Evolutionary conservation across 2,113 vertebrate genomes (phyloP).

Genomic region (Sigmodon hispidus): DNA sequence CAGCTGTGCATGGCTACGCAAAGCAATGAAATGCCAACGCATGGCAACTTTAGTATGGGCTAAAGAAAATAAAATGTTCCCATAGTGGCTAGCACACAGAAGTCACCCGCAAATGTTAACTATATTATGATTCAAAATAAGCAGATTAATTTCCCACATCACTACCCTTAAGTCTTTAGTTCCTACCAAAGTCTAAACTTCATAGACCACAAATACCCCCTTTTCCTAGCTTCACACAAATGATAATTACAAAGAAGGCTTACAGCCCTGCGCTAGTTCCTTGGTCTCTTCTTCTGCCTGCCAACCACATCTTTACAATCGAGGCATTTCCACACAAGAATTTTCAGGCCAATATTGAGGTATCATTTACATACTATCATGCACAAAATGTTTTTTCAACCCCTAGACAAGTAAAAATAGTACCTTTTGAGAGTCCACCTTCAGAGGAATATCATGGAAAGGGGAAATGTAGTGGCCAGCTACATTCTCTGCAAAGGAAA

Average conservation of each 20-base stretch:
- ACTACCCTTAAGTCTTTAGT: neutral
- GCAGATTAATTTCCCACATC: neutral
- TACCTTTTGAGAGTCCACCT: constrained; percentile 88
- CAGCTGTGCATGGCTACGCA: neutral
- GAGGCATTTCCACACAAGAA: neutral
- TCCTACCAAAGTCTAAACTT: neutral
- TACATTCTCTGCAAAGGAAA: constrained; percentile 88
- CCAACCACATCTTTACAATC: neutral
- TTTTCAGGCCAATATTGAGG: neutral
- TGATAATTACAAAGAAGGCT: neutral
- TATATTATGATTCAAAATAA: neutral
- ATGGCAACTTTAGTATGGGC: neutral
- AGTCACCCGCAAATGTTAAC: neutral
- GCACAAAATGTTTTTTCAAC: neutral
- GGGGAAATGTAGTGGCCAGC: constrained; percentile 96
- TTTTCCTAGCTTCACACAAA: neutral
- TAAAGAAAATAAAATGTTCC: neutral
- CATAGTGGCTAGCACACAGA: neutral
- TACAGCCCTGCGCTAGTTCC: too few relatives aligned
- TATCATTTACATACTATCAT: neutral
- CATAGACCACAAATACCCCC: neutral
- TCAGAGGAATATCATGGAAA: constrained; percentile 96
- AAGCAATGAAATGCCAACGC: neutral
- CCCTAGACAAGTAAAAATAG: constrained; percentile 42
- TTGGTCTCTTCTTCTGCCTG: neutral